A percentile compares a stretch with the other conserved stretches of the same genome.
phyloP scores from a whole-genome alignment of 2,888 invertebrate genomes.

The Ormyrus labotus region DNA sequence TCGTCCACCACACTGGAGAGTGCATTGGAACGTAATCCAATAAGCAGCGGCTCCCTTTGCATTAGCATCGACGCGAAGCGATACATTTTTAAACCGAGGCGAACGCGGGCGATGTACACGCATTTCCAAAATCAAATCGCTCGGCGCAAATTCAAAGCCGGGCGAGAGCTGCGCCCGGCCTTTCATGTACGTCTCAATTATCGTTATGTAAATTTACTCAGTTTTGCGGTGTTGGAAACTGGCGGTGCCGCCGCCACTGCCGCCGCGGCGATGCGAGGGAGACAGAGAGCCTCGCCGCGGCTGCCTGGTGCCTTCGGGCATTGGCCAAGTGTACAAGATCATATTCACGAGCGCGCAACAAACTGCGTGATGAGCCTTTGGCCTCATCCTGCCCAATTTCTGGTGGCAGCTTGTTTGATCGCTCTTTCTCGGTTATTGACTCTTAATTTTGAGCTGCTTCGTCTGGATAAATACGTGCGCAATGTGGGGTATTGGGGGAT shows the following conservation, averaged over 20 bases:
- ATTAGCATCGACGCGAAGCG: background rate
- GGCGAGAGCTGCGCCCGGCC: slow-evolving; percentile 55
- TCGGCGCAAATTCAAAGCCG: slow-evolving; percentile 40
- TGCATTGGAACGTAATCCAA: background rate
- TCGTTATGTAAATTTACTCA: slow-evolving; percentile 74
- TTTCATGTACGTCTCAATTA: slow-evolving; percentile 74
- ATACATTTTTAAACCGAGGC: background rate
- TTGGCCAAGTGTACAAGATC: slow-evolving; percentile 29
- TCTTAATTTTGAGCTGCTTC: too few species aligned
- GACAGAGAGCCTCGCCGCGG: background rate
- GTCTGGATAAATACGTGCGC: too few species aligned
- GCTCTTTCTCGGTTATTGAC: too few species aligned
- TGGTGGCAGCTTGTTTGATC: too few species aligned
- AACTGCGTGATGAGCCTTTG: too few species aligned
- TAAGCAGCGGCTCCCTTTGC: background rate
- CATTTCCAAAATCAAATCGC: slow-evolving; percentile 49
- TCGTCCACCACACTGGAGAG: too few species aligned
- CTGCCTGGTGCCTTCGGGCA: slow-evolving; percentile 27
- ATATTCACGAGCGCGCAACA: background rate
- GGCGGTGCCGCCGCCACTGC: background rate
- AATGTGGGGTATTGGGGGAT: too few species aligned
- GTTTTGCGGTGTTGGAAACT: slow-evolving; percentile 66
- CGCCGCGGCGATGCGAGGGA: background rate
- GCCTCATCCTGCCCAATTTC: too few species aligned
- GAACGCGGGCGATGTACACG: background rate